Conservation (phyloP, 2,888 invertebrate genomes). For the Ethmia dodecea region DNA sequence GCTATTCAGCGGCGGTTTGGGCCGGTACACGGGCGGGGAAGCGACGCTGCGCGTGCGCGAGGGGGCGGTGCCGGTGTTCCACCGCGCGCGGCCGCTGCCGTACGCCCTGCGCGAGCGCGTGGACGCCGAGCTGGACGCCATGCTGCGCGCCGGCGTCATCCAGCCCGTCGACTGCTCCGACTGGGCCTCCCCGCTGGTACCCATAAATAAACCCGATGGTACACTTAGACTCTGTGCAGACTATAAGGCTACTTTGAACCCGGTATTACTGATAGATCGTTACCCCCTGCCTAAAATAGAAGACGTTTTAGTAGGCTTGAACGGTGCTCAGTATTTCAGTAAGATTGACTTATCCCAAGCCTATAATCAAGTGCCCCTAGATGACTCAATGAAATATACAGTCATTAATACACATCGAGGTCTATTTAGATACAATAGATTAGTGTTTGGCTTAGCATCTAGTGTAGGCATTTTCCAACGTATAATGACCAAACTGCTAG, state of each 20-base stretch:
- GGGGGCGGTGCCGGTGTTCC: conserved; percentile 10
- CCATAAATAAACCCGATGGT: conserved; percentile 8
- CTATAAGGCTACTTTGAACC: conserved; percentile 1
- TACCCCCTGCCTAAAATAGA: conserved; percentile 1
- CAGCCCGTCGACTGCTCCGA: conserved; percentile 14
- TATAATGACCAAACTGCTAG: neutral
- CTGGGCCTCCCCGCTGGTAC: conserved; percentile 9
- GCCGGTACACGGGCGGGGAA: too few species aligned
- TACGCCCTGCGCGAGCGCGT: conserved; percentile 11
- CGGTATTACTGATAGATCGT: neutral
- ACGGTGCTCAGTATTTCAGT: neutral
- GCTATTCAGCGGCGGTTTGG: too few species aligned
- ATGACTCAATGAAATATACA: neutral
- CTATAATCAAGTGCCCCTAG: neutral
- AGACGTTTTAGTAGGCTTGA: neutral
- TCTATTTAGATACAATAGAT: conserved; percentile 1
- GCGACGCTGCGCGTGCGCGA: conserved; percentile 11
- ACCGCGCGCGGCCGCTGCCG: conserved; percentile 12
- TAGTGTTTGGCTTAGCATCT: too few species aligned
- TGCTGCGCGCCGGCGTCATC: conserved; percentile 19
- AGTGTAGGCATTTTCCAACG: neutral
- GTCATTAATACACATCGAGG: neutral
- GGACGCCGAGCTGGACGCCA: conserved; percentile 16
- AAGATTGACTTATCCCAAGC: conserved; percentile 1
- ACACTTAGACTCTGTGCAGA: neutral